A percentile compares a stretch with the other conserved stretches of the same genome.
Evolutionary conservation across 2,797 vertebrate genomes (phyloP).

Genomic region (Oreortyx pictus): DNA sequence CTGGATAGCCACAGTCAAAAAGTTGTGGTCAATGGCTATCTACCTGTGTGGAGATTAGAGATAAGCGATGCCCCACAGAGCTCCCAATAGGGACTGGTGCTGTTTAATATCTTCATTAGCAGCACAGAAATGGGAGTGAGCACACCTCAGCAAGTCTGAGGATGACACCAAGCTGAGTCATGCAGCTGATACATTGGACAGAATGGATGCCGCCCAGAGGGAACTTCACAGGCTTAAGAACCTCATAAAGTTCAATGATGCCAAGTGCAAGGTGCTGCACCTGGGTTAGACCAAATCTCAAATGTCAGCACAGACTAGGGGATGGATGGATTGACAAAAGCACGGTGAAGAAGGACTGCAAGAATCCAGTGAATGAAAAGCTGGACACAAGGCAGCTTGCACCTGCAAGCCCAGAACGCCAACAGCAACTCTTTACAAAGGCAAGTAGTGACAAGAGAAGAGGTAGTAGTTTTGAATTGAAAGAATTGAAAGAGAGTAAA

Average conservation of each 20-base stretch:
- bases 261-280: not conserved
- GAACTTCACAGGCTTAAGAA: not conserved
- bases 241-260: not conserved
- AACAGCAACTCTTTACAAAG: not conserved
- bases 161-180: not conserved
- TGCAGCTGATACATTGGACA: not conserved
- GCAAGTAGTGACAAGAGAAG: not conserved
- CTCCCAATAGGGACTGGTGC: not conserved
- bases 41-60: not conserved
- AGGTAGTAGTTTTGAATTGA: not conserved
- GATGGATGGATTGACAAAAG: not conserved
- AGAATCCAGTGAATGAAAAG: not conserved
- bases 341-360: not conserved
- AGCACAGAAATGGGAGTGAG: not conserved
- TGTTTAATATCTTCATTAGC: not conserved
- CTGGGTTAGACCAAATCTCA: not conserved
- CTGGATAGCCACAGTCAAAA: not conserved
- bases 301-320: not conserved
- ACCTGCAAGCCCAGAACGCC: not conserved
- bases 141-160: not conserved
- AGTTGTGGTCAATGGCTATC: not conserved
- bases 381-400: not conserved
- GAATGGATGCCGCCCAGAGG: not conserved
- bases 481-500: not conserved
- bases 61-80: not conserved